Evolutionary conservation across 92 coral and sea anemone species (phyloP).

Genomic region (Pocillopora grandis): DNA sequence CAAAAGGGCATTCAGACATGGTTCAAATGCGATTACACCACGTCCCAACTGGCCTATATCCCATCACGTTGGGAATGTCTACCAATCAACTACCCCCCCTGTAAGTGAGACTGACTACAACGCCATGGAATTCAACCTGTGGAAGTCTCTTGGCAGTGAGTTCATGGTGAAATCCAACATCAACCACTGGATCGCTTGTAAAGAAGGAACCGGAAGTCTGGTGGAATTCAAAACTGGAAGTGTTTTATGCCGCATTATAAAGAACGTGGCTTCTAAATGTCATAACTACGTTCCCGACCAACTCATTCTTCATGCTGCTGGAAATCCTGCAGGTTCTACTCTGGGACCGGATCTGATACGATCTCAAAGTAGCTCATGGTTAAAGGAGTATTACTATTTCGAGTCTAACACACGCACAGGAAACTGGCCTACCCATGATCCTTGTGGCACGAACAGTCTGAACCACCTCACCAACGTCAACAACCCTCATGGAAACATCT

Average conservation of each 20-base stretch:
- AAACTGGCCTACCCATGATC: conserved; percentile 76
- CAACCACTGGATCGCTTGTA: conserved; percentile 74
- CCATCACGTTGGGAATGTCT: conserved; percentile 22
- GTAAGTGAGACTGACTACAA: conserved; percentile 39
- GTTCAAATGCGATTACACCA: conserved; percentile 58
- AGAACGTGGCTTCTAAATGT: conserved; percentile 47
- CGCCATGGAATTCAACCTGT: conserved; percentile 50
- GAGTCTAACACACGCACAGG: conserved; percentile 55
- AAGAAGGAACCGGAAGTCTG: conserved; percentile 49
- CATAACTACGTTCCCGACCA: conserved; percentile 53
- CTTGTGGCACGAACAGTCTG: conserved; percentile 52
- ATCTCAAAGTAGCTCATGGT: conserved; percentile 21
- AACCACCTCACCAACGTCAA: conserved; percentile 44
- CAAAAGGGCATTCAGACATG: conserved; percentile 21
- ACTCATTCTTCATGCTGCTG: conserved; percentile 31
- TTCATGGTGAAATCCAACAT: conserved; percentile 77
- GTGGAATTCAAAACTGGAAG: conserved; percentile 32
- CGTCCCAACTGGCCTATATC: conserved; percentile 63
- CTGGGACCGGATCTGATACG: conserved; percentile 57
- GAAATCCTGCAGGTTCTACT: conserved; percentile 35
- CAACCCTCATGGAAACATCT: conserved; percentile 66
- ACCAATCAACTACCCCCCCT: conserved; percentile 58
- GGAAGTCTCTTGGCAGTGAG: conserved; percentile 65
- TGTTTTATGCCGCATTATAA: conserved; percentile 21
- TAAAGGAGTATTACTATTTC: conserved; percentile 63